A percentile compares a stretch with the other conserved stretches of the same genome.
phyloP scores from a whole-genome alignment of 2,113 vertebrate genomes.

The Kryptolebias marmoratus region DNA sequence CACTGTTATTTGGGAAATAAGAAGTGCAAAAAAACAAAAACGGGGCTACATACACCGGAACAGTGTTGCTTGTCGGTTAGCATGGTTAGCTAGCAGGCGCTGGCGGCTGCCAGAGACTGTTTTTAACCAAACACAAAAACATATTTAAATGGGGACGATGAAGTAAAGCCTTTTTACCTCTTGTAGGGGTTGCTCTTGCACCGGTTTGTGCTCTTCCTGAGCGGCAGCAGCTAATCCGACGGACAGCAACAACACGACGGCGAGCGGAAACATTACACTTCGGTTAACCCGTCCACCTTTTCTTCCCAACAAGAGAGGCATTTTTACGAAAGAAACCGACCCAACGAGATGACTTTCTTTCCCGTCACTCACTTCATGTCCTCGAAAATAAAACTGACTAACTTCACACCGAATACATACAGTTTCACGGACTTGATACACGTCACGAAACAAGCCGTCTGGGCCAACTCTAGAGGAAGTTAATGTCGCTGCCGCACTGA shows the following conservation, averaged over 20 bases:
- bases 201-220: conserved; percentile 73
- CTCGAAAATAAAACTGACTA: neutral
- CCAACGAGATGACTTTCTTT: neutral
- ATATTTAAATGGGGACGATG: neutral
- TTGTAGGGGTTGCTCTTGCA: conserved; percentile 55
- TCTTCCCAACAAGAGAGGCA: conserved; percentile 62
- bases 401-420: conserved; percentile 50
- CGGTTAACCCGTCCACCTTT: conserved; percentile 45
- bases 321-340: conserved; percentile 34
- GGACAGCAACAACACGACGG: conserved; percentile 55
- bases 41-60: no score
- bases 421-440: conserved; percentile 19
- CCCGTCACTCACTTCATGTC: conserved; percentile 32
- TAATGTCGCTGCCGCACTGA: conserved; percentile 8
- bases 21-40: no score
- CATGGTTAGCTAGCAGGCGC: conserved; percentile 22
- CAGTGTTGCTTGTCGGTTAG: conserved; percentile 32
- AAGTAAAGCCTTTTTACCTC: conserved; percentile 63
- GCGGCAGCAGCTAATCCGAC: conserved; percentile 57
- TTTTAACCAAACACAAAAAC: rapidly evolving
- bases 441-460: conserved; percentile 34
- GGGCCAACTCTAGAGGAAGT: conserved; percentile 11
- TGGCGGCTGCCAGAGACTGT: neutral
- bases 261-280: conserved; percentile 48
- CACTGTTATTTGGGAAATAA: no score